A percentile compares a stretch with the other conserved stretches of the same genome.
phyloP scores from a whole-genome alignment of 2,797 vertebrate species.

The Hapalemur alaotrensis region DNA sequence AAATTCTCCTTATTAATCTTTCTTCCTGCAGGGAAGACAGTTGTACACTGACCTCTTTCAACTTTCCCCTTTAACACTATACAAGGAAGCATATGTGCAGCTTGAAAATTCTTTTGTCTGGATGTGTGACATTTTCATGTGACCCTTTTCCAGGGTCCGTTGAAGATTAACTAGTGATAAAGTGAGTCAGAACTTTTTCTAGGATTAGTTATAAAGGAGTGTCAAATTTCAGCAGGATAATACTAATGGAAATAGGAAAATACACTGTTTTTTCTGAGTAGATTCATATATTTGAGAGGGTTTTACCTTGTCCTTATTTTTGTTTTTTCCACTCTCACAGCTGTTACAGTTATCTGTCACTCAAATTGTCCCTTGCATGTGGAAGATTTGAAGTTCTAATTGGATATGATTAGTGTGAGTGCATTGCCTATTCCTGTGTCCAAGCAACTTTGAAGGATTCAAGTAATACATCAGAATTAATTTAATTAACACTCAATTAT shows the following conservation, averaged over 20 bases:
- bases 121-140: background rate
- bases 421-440: background rate
- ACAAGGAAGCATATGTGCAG: background rate
- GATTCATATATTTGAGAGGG: background rate
- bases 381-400: background rate
- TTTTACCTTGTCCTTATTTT: background rate
- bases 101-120: background rate
- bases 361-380: background rate
- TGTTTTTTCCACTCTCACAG: background rate
- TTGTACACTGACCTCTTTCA: background rate
- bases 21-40: background rate
- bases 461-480: background rate
- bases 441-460: background rate
- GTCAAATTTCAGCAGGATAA: background rate
- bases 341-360: background rate
- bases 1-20: background rate
- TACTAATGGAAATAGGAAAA: background rate
- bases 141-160: background rate
- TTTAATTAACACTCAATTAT: background rate
- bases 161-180: background rate
- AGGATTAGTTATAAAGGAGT: background rate
- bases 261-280: background rate
- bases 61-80: background rate
- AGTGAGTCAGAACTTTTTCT: background rate
- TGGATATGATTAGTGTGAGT: background rate